Conservation (phyloP, 1,140 invertebrate species). For the Cardiocondyla obscurior region DNA sequence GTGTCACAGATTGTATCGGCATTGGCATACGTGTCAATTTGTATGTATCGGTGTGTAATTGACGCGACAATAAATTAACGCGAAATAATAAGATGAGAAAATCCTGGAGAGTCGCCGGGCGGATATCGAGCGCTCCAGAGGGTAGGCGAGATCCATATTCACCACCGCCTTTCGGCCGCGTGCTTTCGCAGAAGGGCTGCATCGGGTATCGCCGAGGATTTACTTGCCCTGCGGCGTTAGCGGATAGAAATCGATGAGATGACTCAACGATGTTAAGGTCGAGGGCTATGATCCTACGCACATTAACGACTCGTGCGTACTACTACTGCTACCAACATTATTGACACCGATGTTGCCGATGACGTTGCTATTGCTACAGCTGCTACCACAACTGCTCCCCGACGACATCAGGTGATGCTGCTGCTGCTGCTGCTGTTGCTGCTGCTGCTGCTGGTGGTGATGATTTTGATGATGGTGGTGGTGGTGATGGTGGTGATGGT, state of each 20-base stretch:
- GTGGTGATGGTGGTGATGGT: constrained; percentile 63
- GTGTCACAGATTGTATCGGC: constrained; percentile 67
- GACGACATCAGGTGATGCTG: constrained; percentile 57
- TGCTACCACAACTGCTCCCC: constrained; percentile 48
- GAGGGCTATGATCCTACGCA: constrained; percentile 83
- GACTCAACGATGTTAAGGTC: constrained; percentile 80
- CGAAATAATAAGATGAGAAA: constrained; percentile 39
- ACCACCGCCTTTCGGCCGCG: constrained; percentile 22
- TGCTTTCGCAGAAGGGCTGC: constrained; percentile 6
- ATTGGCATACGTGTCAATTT: background rate
- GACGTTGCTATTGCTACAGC: constrained; percentile 62
- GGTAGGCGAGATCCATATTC: constrained; percentile 24
- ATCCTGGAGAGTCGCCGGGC: constrained; percentile 62
- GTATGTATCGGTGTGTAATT: constrained; percentile 70
- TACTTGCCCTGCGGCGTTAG: constrained; percentile 68
- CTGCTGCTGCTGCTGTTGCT: constrained; percentile 36
- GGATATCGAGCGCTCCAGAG: constrained; percentile 42
- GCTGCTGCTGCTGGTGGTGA: constrained; percentile 49
- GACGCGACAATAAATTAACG: constrained; percentile 78
- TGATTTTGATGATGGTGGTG: constrained; percentile 63
- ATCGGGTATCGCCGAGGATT: background rate
- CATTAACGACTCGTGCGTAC: constrained; percentile 82
- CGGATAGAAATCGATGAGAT: constrained; percentile 82
- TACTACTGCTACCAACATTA: constrained; percentile 72
- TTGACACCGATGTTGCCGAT: constrained; percentile 60